Evolutionary conservation across 2,797 vertebrate species (phyloP).

Genomic region (Melanotaenia nigrans): DNA sequence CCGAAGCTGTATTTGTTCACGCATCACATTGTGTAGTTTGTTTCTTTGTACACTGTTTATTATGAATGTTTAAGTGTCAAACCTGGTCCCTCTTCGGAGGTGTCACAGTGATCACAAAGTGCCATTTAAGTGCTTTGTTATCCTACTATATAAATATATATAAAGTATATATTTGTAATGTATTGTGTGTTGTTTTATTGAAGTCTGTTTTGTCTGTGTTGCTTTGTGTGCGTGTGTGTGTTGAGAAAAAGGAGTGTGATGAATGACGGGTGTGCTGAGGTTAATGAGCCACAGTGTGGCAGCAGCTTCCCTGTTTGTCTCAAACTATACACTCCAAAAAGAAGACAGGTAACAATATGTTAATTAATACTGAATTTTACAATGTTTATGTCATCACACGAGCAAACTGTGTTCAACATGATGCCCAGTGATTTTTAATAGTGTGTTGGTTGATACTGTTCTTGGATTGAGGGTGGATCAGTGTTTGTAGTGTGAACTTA

Average conservation of each 20-base stretch:
- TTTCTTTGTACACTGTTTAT: conserved; percentile 65
- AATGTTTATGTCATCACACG: neutral
- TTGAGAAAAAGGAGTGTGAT: neutral
- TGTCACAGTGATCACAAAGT: conserved; percentile 80
- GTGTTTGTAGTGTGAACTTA: conserved; percentile 8
- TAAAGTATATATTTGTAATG: conserved; percentile 81
- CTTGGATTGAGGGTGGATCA: neutral
- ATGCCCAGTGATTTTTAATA: neutral
- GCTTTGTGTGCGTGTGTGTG: conserved; percentile 27
- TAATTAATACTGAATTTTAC: neutral
- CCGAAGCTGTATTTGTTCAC: conserved; percentile 59
- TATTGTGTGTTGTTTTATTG: conserved; percentile 70
- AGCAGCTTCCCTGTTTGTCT: conserved; percentile 58
- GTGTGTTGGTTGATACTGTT: neutral
- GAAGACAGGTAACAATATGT: neutral
- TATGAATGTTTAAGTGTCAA: conserved; percentile 66
- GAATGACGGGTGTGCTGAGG: conserved; percentile 54
- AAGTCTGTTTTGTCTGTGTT: conserved; percentile 56
- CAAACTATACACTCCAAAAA: neutral
- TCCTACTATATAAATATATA: conserved; percentile 66
- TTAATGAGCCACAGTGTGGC: conserved; percentile 74
- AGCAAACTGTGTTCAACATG: neutral
- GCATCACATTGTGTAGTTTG: conserved; percentile 44
- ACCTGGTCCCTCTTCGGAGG: conserved; percentile 57
- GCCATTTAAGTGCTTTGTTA: conserved; percentile 81